These are phyloP conservation scores for Yponomeuta sedellus DNA, from an alignment of 2,888 invertebrate species.

Conservation along the genomic window DNA sequence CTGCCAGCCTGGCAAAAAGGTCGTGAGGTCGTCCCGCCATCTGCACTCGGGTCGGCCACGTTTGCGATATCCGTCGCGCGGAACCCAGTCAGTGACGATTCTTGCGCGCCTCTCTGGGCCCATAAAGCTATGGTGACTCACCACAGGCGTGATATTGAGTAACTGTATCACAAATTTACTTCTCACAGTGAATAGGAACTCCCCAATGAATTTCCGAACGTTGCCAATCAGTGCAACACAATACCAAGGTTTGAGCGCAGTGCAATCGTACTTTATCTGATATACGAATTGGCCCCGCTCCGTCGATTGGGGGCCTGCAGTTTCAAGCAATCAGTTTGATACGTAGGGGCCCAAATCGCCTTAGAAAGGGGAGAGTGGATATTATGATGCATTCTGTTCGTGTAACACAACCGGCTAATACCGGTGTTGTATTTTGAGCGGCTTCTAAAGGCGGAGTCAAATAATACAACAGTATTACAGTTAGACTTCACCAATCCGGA, in stretches of 20 bases:
- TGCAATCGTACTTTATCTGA: not conserved
- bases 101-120: no score
- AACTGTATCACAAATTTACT: no score
- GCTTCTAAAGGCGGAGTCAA: no score
- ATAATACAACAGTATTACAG: not conserved
- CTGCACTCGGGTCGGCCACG: no score
- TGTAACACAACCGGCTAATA: not conserved
- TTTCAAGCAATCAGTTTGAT: not conserved
- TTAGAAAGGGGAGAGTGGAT: not conserved
- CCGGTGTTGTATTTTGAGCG: not conserved
- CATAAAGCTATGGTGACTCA: no score
- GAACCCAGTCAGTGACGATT: no score
- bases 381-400: not conserved
- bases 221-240: constrained; percentile 1
- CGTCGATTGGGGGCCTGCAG: not conserved
- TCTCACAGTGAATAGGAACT: not conserved
- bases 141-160: no score
- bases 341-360: not conserved
- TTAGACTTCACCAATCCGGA: no score
- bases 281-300: not conserved
- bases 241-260: constrained; percentile 1
- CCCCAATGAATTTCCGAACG: not conserved
- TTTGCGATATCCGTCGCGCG: no score
- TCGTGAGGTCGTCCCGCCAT: no score
- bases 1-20: no score